Evolutionary conservation across 1,140 invertebrate genomes (phyloP).

Genomic region (Anastrepha ludens): DNA sequence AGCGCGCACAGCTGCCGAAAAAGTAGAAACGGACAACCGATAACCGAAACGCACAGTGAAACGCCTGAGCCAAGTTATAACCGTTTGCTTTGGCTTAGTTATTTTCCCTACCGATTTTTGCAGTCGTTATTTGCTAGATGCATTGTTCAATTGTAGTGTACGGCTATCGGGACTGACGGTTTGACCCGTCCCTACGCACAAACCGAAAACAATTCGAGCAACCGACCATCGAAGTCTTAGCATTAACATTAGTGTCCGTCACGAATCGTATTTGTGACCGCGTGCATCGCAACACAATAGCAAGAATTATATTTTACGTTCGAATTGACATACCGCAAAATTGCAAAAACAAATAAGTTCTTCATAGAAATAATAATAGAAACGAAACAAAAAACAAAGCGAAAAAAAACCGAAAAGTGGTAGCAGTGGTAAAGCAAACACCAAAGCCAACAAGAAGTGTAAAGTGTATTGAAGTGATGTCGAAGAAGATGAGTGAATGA

Average conservation of each 20-base stretch:
- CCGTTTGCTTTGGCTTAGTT: background rate
- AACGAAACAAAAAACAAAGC: slow-evolving; percentile 37
- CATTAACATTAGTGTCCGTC: background rate
- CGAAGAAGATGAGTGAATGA: slow-evolving; percentile 46
- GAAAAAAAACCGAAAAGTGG: background rate
- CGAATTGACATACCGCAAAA: background rate
- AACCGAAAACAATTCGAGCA: background rate
- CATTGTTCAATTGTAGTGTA: slow-evolving; percentile 37
- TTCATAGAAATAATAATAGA: background rate
- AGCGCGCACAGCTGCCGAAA: slow-evolving; percentile 61
- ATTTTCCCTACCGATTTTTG: slow-evolving; percentile 31
- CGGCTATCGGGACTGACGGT: background rate
- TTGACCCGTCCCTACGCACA: slow-evolving; percentile 28
- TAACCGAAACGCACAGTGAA: slow-evolving; percentile 15
- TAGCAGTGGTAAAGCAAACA: slow-evolving; percentile 1
- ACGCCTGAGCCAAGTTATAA: slow-evolving; percentile 29
- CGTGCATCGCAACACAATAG: background rate
- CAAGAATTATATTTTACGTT: slow-evolving; percentile 12
- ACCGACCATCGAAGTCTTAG: background rate
- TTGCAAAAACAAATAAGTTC: slow-evolving; percentile 4
- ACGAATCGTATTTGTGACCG: background rate
- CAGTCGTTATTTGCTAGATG: slow-evolving; percentile 11
- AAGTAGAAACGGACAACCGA: slow-evolving; percentile 52
- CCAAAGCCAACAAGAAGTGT: background rate
- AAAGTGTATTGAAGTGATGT: slow-evolving; percentile 25